Percentiles rank a stretch among this genome's conserved stretches.
Evolutionary conservation across 1,140 invertebrate species (phyloP).

Genomic region (Cepaea nemoralis): DNA sequence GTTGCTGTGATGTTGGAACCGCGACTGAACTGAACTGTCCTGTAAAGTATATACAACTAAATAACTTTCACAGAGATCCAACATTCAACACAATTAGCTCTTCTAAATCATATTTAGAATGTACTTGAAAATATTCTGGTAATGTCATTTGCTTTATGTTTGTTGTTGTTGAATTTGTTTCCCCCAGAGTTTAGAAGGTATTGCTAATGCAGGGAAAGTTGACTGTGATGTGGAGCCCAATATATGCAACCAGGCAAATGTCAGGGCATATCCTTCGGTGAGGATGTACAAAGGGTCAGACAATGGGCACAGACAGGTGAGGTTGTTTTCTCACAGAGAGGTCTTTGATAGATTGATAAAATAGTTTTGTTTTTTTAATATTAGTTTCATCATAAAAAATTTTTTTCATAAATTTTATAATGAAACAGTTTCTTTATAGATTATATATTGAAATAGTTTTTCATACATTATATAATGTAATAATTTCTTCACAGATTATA

Average conservation of each 20-base stretch:
- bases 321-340: background rate
- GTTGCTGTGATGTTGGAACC: too few relatives aligned
- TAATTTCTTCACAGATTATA: background rate
- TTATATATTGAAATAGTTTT: background rate
- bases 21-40: too few relatives aligned
- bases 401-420: background rate
- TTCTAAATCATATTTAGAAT: too few relatives aligned
- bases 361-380: background rate
- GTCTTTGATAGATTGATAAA: background rate
- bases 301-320: conserved; percentile 4
- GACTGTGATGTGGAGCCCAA: conserved; percentile 74
- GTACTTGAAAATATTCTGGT: too few relatives aligned
- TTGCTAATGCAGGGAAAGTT: conserved; percentile 74
- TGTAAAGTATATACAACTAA: too few relatives aligned
- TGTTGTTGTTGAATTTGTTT: background rate
- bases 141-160: background rate
- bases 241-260: conserved; percentile 73
- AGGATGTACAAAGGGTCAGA: conserved; percentile 69
- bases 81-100: too few relatives aligned
- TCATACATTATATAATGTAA: background rate
- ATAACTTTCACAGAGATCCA: too few relatives aligned
- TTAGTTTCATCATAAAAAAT: background rate
- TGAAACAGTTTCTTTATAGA: background rate
- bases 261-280: conserved; percentile 76
- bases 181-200: conserved; percentile 75